Evolutionary conservation across 2,888 invertebrate species (phyloP).

Genomic region (Rapana venosa): DNA sequence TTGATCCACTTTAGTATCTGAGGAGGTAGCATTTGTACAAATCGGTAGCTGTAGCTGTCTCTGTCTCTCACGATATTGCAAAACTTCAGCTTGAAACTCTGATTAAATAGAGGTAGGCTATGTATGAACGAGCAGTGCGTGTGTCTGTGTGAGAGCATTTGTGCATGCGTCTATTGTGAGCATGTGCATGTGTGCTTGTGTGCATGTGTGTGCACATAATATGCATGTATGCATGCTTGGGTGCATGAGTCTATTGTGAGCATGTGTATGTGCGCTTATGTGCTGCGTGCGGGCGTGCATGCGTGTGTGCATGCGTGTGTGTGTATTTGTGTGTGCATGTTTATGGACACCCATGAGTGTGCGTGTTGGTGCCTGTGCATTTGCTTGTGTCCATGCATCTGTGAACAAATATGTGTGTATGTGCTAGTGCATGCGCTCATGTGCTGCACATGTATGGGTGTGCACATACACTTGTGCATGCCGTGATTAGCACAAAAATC

Average conservation of each 20-base stretch:
- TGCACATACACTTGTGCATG: neutral
- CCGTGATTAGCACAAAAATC: too few relatives aligned
- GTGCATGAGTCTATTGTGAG: neutral
- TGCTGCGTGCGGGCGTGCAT: neutral
- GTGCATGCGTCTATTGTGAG: conserved; percentile 16
- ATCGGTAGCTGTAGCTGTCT: too few relatives aligned
- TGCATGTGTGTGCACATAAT: neutral
- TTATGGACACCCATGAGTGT: neutral
- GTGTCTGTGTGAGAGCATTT: conserved; percentile 1
- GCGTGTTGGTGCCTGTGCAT: neutral
- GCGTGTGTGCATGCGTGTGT: neutral
- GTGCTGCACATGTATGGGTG: neutral
- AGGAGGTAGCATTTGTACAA: too few relatives aligned
- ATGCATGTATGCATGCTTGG: neutral
- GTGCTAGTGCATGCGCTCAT: neutral
- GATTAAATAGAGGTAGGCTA: too few relatives aligned
- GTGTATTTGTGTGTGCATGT: neutral
- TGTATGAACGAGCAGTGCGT: neutral
- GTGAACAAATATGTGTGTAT: too few relatives aligned
- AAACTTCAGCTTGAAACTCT: too few relatives aligned
- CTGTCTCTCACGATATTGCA: too few relatives aligned
- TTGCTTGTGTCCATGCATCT: neutral
- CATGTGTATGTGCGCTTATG: neutral
- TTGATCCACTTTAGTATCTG: too few relatives aligned
- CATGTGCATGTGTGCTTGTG: conserved; percentile 21